phyloP scores from a whole-genome alignment of 2,888 invertebrate genomes.

The Eugnorisma glareosa region DNA sequence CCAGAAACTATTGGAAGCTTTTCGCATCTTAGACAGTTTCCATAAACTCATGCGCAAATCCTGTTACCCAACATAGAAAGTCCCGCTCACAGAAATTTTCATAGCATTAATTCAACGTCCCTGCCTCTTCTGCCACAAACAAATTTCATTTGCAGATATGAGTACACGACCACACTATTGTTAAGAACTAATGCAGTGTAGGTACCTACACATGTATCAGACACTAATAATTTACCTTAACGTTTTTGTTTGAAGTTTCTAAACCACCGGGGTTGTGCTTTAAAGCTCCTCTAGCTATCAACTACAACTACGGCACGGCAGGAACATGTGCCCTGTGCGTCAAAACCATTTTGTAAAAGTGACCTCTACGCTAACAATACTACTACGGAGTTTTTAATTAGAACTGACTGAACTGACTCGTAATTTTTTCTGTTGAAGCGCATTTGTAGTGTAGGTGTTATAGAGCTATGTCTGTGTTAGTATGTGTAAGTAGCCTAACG shows the following conservation, averaged over 20 bases:
- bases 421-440: not conserved
- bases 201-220: constrained; percentile 18
- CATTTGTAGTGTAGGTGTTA: not conserved
- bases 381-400: not conserved
- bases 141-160: constrained; percentile 26
- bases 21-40: not conserved
- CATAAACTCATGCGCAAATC: constrained; percentile 4
- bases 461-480: not conserved
- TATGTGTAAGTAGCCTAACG: not conserved
- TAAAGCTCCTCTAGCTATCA: not conserved
- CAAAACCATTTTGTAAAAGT: not conserved
- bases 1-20: not conserved
- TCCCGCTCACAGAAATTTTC: constrained; percentile 18
- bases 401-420: not conserved
- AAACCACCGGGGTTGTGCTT: not conserved
- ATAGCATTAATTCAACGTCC: constrained; percentile 41
- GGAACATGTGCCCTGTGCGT: not conserved
- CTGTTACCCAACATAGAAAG: not conserved
- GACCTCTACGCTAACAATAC: not conserved
- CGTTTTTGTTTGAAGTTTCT: not conserved
- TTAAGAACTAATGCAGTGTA: constrained; percentile 10
- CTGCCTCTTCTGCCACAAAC: constrained; percentile 21
- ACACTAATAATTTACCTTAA: not conserved
- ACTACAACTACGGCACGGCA: not conserved
- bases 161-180: constrained; percentile 16